These are phyloP conservation scores for Lasiurus cinereus DNA, from an alignment of 2,113 vertebrate genomes.

Conservation along the genomic window DNA sequence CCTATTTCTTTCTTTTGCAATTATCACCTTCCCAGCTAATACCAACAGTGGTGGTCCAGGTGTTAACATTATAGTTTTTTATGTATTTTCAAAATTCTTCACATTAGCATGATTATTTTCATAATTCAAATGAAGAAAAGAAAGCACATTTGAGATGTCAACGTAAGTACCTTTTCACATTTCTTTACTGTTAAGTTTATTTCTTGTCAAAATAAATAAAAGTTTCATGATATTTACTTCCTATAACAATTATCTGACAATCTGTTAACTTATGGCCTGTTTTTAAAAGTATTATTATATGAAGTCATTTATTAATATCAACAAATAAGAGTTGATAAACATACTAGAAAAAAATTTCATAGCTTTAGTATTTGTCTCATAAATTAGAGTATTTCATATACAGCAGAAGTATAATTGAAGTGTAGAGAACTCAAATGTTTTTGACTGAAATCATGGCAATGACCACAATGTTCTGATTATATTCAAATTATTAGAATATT, in stretches of 20 bases:
- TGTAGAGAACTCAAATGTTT: constrained; percentile 21
- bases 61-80: background rate
- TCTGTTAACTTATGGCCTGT: background rate
- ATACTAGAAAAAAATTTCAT: constrained; percentile 35
- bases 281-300: background rate
- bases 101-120: constrained; percentile 17
- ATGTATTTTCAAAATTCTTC: constrained; percentile 1
- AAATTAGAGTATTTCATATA: constrained; percentile 19
- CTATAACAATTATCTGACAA: background rate
- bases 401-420: background rate
- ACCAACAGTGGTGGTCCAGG: background rate
- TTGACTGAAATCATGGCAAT: constrained; percentile 6
- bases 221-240: background rate
- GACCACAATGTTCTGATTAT: background rate
- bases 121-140: background rate
- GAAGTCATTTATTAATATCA: constrained; percentile 5
- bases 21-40: background rate
- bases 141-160: background rate
- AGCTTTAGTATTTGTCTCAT: background rate
- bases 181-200: background rate
- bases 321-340: constrained; percentile 23
- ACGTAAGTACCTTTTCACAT: background rate
- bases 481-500: background rate
- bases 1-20: constrained; percentile 3
- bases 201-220: constrained; percentile 4